Percentiles rank a stretch among this genome's conserved stretches.
Evolutionary conservation across 2,888 invertebrate genomes (phyloP).

Genomic region (Drosophila kambysellisi): DNA sequence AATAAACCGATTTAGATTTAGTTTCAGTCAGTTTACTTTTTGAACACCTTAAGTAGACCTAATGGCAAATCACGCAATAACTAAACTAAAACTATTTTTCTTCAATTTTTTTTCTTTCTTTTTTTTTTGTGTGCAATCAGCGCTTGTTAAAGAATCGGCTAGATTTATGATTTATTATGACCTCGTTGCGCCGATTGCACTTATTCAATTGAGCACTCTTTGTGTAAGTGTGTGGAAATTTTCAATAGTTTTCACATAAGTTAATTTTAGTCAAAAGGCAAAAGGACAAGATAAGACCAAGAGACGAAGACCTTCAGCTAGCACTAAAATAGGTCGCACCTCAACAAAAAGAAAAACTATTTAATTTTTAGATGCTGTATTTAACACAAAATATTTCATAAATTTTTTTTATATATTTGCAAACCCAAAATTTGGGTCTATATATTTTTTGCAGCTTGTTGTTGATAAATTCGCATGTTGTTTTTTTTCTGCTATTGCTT

Average conservation of each 20-base stretch:
- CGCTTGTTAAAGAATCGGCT: slow-evolving; percentile 44
- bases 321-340: slow-evolving; percentile 58
- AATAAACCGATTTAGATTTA: slow-evolving; percentile 68
- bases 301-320: slow-evolving; percentile 55
- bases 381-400: not conserved
- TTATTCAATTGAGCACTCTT: slow-evolving; percentile 66
- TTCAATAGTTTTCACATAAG: slow-evolving; percentile 18
- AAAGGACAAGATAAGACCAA: slow-evolving; percentile 13
- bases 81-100: slow-evolving; percentile 29
- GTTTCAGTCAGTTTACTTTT: slow-evolving; percentile 17
- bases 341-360: not conserved
- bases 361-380: not conserved
- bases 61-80: slow-evolving; percentile 36
- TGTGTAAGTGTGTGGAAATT: slow-evolving; percentile 13
- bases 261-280: slow-evolving; percentile 30
- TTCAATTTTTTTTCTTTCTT: not conserved
- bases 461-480: slow-evolving; percentile 61
- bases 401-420: not conserved
- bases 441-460: slow-evolving; percentile 42
- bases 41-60: slow-evolving; percentile 72
- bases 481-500: slow-evolving; percentile 6
- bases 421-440: not conserved
- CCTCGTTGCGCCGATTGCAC: slow-evolving; percentile 51
- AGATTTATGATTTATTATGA: slow-evolving; percentile 31
- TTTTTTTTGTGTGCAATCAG: slow-evolving; percentile 29